Conservation (phyloP, 1,140 invertebrate species). For the Parapsyche elsis region DNA sequence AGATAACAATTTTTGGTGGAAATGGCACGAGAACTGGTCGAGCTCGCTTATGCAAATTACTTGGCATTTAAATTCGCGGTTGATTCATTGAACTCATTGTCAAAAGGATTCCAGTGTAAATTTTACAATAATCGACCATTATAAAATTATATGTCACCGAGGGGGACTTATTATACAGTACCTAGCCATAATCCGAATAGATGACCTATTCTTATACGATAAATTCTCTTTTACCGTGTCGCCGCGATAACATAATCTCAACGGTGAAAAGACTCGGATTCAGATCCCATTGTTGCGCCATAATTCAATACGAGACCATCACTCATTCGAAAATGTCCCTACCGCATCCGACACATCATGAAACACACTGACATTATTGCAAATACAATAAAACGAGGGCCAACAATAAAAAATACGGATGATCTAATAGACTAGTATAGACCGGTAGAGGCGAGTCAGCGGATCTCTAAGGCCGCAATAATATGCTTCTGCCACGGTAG, state of each 20-base stretch:
- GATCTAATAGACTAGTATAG: neutral
- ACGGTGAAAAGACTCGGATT: slow-evolving; percentile 1
- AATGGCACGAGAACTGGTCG: slow-evolving; percentile 6
- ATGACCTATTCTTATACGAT: neutral
- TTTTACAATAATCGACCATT: too few species aligned
- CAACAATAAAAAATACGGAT: neutral
- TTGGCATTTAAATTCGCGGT: neutral
- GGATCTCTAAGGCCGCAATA: neutral
- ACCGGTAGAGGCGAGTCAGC: neutral
- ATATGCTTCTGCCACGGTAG: slow-evolving; percentile 51
- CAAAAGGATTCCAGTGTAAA: too few species aligned
- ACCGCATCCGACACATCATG: neutral
- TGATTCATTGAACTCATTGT: too few species aligned
- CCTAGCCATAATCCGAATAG: too few species aligned
- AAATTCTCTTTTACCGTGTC: neutral
- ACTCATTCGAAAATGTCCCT: neutral
- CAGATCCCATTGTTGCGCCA: neutral
- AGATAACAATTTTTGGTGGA: neutral
- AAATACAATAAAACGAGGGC: neutral
- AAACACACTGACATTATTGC: neutral
- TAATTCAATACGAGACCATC: neutral
- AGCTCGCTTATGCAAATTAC: neutral
- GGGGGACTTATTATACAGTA: too few species aligned
- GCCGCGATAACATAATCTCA: slow-evolving; percentile 3
- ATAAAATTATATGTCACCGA: too few species aligned